Evolutionary conservation across 2,797 vertebrate species (phyloP).

Genomic region (Sardinella longiceps): DNA sequence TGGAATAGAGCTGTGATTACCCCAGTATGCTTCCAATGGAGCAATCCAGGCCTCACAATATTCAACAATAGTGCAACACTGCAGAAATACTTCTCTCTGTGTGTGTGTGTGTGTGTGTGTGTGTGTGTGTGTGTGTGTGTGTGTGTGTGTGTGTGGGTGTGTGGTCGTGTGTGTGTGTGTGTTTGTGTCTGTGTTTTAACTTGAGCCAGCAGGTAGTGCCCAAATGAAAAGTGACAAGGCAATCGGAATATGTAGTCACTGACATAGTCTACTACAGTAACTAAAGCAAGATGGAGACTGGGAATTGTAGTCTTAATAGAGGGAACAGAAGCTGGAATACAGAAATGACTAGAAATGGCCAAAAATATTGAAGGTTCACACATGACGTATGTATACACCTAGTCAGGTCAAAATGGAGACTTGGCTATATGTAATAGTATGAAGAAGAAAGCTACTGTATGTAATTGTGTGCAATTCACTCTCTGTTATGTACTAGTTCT

Average conservation of each 20-base stretch:
- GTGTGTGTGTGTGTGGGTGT: not conserved
- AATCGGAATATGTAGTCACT: not conserved
- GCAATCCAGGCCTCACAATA: not conserved
- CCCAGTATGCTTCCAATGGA: not conserved
- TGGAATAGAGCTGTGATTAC: not conserved
- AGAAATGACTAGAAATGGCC: too few relatives aligned
- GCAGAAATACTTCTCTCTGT: not conserved
- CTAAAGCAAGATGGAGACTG: not conserved
- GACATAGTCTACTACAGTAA: too few relatives aligned
- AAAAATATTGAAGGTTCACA: too few relatives aligned
- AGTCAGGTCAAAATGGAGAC: not conserved
- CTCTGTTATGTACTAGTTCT: too few relatives aligned
- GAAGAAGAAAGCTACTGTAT: too few relatives aligned
- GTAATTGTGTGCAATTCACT: too few relatives aligned
- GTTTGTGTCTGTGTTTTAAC: not conserved
- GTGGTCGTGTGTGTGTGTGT: not conserved
- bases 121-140: not conserved
- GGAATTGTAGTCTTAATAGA: not conserved
- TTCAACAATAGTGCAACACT: not conserved
- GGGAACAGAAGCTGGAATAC: too few relatives aligned
- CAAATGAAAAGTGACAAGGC: not conserved
- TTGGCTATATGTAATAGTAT: too few relatives aligned
- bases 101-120: not conserved
- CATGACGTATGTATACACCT: not conserved
- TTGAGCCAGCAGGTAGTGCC: not conserved